Percentiles rank a stretch among this genome's conserved stretches.
These are phyloP conservation scores for Hecatera dysodea DNA, from an alignment of 2,888 invertebrate genomes.

Conservation along the genomic window DNA sequence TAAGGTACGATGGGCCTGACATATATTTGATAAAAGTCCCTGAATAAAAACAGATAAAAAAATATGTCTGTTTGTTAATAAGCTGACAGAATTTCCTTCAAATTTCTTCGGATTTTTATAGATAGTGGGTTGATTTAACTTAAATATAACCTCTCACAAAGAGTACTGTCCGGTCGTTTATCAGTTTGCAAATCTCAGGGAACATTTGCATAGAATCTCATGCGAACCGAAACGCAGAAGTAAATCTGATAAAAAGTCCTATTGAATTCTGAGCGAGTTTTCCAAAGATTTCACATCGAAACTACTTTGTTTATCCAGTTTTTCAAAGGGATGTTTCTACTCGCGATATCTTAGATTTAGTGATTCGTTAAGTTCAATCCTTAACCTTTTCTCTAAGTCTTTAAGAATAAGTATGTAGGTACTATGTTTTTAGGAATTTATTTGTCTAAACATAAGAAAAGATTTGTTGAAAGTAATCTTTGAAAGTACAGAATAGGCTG, in stretches of 20 bases:
- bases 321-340: conserved; percentile 27
- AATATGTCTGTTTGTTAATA: no score
- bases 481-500: no score
- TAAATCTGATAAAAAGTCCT: conserved; percentile 67
- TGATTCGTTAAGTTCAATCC: background rate
- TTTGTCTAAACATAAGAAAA: background rate
- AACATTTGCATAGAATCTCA: conserved; percentile 51
- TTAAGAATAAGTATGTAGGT: no score
- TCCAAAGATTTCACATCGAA: conserved; percentile 38
- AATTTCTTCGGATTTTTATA: no score
- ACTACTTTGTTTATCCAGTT: conserved; percentile 54
- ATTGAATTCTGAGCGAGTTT: conserved; percentile 45
- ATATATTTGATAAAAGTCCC: no score
- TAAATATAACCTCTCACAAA: conserved; percentile 3
- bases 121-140: no score
- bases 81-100: no score
- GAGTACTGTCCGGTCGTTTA: conserved; percentile 5
- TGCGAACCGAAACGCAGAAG: conserved; percentile 60
- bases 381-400: background rate
- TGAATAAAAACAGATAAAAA: no score
- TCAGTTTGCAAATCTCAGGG: conserved; percentile 33
- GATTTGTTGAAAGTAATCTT: background rate
- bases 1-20: no score
- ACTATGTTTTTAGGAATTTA: background rate
- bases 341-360: conserved; percentile 9